phyloP scores from a whole-genome alignment of 2,797 vertebrate genomes.

The Pseudochirops cupreus region DNA sequence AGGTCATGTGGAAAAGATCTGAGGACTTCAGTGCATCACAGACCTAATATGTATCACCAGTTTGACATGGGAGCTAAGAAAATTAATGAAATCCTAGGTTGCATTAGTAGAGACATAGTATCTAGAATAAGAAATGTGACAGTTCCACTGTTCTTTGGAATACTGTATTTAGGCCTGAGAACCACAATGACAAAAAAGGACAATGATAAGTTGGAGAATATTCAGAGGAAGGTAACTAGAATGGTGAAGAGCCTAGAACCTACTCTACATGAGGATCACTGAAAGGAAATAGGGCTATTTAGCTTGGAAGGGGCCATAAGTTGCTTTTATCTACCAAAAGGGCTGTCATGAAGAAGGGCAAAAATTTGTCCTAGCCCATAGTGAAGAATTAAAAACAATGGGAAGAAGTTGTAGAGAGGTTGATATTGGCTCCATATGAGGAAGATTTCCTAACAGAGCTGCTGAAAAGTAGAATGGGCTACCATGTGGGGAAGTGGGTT shows the following conservation, averaged over 20 bases:
- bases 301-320: conserved; percentile 13
- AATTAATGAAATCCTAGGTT: not conserved
- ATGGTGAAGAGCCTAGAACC: conserved; percentile 45
- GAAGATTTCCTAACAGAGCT: conserved; percentile 16
- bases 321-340: not conserved
- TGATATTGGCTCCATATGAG: not conserved
- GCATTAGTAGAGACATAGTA: not conserved
- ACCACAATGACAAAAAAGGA: not conserved
- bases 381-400: not conserved
- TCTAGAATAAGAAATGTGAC: not conserved
- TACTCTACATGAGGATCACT: conserved; percentile 43
- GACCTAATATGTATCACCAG: not conserved
- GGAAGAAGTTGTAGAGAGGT: not conserved
- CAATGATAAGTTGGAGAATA: not conserved
- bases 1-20: not conserved
- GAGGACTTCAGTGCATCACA: not conserved
- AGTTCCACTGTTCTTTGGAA: conserved; percentile 40
- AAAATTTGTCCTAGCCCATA: conserved; percentile 19
- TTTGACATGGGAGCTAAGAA: not conserved
- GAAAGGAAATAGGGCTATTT: conserved; percentile 22
- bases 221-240: conserved; percentile 11
- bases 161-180: not conserved
- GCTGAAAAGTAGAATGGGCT: not conserved
- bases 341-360: not conserved
- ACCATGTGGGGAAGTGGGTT: not conserved